Percentiles rank a stretch among this genome's conserved stretches.
phyloP scores from a whole-genome alignment of 2,888 invertebrate species.

The Xylophagus ater region DNA sequence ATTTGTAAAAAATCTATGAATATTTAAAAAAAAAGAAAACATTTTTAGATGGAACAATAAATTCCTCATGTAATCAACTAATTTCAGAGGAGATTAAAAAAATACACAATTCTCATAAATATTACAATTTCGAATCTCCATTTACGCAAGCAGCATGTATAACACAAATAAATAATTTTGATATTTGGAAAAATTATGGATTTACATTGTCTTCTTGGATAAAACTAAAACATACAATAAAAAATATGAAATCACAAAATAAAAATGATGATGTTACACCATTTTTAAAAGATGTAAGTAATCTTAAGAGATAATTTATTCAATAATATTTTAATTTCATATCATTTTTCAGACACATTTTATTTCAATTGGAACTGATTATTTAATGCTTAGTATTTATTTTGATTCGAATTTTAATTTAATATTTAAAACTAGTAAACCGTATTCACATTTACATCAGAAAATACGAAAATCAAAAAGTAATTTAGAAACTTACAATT shows the following conservation, averaged over 20 bases:
- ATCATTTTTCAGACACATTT: slow-evolving; percentile 30
- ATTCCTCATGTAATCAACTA: slow-evolving; percentile 27
- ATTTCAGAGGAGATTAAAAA: slow-evolving; percentile 31
- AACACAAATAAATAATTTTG: slow-evolving; percentile 31
- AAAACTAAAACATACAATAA: slow-evolving; percentile 23
- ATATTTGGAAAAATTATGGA: slow-evolving; percentile 32
- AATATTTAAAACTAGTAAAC: slow-evolving; percentile 31
- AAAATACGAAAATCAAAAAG: too few relatives aligned
- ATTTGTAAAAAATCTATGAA: slow-evolving; percentile 1
- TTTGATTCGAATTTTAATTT: slow-evolving; percentile 30
- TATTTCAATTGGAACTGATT: slow-evolving; percentile 35
- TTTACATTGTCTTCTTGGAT: slow-evolving; percentile 35
- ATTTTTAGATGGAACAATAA: slow-evolving; percentile 28
- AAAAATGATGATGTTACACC: slow-evolving; percentile 4
- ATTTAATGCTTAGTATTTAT: slow-evolving; percentile 34
- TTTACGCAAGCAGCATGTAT: slow-evolving; percentile 34
- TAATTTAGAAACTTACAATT: too few relatives aligned
- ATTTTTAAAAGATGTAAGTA: neutral
- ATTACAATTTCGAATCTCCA: slow-evolving; percentile 28
- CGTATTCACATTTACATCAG: slow-evolving; percentile 26
- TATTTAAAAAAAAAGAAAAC: neutral
- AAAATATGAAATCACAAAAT: slow-evolving; percentile 1
- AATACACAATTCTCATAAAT: slow-evolving; percentile 31
- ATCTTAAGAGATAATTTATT: too few relatives aligned
- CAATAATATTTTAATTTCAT: too few relatives aligned